phyloP scores from a whole-genome alignment of 2,113 vertebrate genomes.

The Etheostoma cragini region DNA sequence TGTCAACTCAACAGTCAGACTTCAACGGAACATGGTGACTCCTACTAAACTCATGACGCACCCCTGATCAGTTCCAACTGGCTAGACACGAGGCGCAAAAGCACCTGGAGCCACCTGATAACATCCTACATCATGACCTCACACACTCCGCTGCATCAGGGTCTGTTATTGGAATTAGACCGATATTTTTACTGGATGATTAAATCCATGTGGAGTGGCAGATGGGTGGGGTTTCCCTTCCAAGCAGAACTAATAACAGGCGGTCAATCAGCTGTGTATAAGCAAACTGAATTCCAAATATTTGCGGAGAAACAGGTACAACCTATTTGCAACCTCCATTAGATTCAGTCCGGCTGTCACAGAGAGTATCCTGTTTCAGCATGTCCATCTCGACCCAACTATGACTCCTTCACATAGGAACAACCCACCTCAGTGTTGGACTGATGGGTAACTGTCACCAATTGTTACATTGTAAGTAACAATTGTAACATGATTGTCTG shows the following conservation, averaged over 20 bases:
- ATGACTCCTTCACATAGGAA: not conserved
- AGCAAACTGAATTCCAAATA: constrained; percentile 23
- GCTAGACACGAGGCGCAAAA: not conserved
- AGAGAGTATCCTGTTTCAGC: constrained; percentile 22
- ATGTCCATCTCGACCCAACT: constrained; percentile 14
- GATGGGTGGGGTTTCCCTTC: constrained; percentile 11
- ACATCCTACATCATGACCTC: constrained; percentile 28
- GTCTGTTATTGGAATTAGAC: not conserved
- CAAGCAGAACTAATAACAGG: not conserved
- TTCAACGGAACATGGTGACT: constrained; percentile 8
- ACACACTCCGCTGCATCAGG: not conserved
- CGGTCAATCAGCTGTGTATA: constrained; percentile 23
- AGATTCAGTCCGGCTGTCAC: constrained; percentile 17
- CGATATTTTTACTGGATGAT: constrained; percentile 19
- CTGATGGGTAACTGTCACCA: not conserved
- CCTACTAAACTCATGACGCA: constrained; percentile 26
- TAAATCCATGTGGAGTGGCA: not conserved
- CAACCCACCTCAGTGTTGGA: not conserved
- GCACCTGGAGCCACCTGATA: constrained; percentile 32
- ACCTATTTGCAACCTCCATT: not conserved
- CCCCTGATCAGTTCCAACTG: constrained; percentile 15
- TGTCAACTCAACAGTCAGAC: constrained; percentile 15
- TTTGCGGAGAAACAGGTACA: not conserved
- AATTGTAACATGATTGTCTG: too few species aligned
- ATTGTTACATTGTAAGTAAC: not conserved